Evolutionary conservation across 2,888 invertebrate species (phyloP), one percentile per base, ranked within the genome.

Genomic region (Sphaerophoria taeniata): DNA sequence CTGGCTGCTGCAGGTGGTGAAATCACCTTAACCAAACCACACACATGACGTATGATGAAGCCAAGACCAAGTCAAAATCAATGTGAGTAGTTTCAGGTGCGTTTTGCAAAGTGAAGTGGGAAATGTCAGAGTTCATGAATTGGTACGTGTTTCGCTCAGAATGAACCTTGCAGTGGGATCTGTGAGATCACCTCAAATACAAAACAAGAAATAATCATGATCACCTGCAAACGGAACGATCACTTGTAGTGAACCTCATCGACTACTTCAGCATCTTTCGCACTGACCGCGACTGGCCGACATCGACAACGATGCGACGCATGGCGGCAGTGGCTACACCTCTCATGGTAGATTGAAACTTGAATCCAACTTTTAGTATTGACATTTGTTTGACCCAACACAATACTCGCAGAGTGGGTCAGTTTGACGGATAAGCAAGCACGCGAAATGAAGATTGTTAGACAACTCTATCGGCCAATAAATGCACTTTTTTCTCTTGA

Each of bases 51-150:
- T 12, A 47, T 31, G 12, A n/a, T 33, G 33, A 31, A 55, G 55
- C 12, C 51, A 67, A 67, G 51, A 39, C 24, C 51, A 65, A 49
- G 11, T 63, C 9, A 5, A 63, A 2, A 49, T 63, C 47, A 9
- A 47, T 61, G 49, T 16, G 7, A 63, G 12, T 9, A 43, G 47
- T 24, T 39, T 79, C 79, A 75, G 75, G 79, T 84, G 83, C 78
- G 83, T 84, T 74, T 53, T 43, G 6, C 12, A 7, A 7, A 65
- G 71, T 16, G 11, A 63, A 70, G 33, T 60, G 76, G 80, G 33
- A 76, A 76, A 80, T 85, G 84, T 80, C 84, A 85, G 39, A 85
- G 84, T 79, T 85, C 84, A 85, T 33, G 76, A 73, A 53, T 67
- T 63, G 69, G 58, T 73, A 85, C 80, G 84, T 85, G 84, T 72